These are phyloP conservation scores for Calonectris borealis DNA, from an alignment of 2,113 vertebrate genomes.

Conservation along the genomic window DNA sequence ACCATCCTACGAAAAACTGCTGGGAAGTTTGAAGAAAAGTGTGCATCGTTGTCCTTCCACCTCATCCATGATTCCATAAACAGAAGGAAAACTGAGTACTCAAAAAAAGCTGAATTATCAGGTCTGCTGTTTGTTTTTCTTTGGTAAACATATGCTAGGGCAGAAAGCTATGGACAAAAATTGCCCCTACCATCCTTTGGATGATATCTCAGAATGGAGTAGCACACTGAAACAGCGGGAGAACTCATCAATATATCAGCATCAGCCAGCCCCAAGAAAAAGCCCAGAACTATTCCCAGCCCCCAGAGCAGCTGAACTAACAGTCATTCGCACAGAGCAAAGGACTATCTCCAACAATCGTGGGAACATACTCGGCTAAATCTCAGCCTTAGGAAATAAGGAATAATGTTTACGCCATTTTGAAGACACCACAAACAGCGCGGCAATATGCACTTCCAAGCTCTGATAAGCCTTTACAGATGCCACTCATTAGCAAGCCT, in stretches of 20 bases:
- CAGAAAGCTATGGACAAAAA: not conserved
- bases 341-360: fast-evolving
- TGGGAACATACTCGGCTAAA: not conserved
- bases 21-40: not conserved
- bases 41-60: not conserved
- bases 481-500: not conserved
- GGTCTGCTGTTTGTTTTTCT: not conserved
- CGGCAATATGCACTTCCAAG: not conserved
- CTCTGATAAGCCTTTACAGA: not conserved
- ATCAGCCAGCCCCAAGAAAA: not conserved
- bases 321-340: not conserved
- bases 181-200: not conserved
- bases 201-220: not conserved
- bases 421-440: not conserved
- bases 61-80: not conserved
- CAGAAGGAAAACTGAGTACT: not conserved
- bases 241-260: not conserved
- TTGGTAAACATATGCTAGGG: not conserved
- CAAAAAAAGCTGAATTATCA: not conserved
- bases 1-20: not conserved
- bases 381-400: not conserved
- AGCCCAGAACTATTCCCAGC: not conserved
- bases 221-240: not conserved
- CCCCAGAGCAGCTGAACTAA: not conserved
- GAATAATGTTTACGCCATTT: not conserved